Evolutionary conservation across 2,113 vertebrate species (phyloP).

Genomic region (Canis aureus): DNA sequence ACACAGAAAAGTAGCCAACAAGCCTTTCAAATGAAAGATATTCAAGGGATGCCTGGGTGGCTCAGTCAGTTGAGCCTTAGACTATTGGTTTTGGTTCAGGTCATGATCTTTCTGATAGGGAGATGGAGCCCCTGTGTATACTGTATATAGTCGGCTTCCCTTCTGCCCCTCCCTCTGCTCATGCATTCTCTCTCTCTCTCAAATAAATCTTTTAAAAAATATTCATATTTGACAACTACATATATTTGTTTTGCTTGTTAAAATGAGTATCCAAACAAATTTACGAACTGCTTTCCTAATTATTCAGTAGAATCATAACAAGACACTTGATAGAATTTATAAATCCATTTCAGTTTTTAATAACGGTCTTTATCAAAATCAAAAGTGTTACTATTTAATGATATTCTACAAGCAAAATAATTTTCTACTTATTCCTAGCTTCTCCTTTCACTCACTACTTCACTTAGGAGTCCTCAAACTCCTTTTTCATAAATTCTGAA

Average conservation of each 20-base stretch:
- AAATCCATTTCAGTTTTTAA: background rate
- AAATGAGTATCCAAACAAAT: slow-evolving; percentile 15
- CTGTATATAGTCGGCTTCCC: background rate
- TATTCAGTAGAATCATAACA: background rate
- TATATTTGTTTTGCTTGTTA: background rate
- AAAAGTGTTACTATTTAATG: background rate
- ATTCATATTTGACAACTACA: background rate
- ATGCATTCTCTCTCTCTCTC: background rate
- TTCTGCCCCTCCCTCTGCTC: background rate
- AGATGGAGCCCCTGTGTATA: background rate
- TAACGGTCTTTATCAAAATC: background rate
- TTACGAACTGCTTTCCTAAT: slow-evolving; percentile 23
- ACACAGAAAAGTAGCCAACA: background rate
- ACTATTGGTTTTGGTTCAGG: background rate
- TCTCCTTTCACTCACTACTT: background rate
- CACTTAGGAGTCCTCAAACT: background rate
- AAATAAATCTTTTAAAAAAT: background rate
- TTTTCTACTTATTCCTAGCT: slow-evolving; percentile 37
- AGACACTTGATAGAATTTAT: background rate
- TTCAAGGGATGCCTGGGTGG: background rate
- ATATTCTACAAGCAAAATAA: background rate
- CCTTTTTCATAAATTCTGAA: background rate
- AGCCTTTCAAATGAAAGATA: slow-evolving; percentile 19
- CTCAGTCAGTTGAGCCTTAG: background rate
- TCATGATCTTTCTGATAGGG: background rate